Base-by-base conservation (phyloP, 2,797 vertebrate species). In the Rousettus madagascariensis region DNA sequence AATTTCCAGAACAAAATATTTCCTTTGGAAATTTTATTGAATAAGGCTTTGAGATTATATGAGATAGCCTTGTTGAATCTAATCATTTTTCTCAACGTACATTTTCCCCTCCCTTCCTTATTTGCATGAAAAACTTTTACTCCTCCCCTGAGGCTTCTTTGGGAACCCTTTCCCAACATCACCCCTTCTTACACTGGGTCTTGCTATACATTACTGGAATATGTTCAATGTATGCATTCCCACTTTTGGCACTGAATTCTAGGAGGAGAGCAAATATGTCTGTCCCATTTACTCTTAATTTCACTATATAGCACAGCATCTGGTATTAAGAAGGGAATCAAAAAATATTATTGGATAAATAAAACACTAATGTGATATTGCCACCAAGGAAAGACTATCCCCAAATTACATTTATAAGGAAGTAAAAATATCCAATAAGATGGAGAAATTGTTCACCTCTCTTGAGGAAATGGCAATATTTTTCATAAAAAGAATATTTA, bases 281-380 rank as follows among this genome's bases (percentile, higher is more conserved):
- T 94, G 11, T 30, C 11, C 46, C 43, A 8, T 82, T 92, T 90
- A 46, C 38, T 28, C 11, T 78, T 71, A 41, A 49, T 83, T 68
- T 90, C 33, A 82, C 26, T 90, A 4, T 77, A 65, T 80, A 74
- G 46, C 59, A 71, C 63, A 84, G 20, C 65, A 49, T 36, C 80
- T 71, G 30, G 8, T 33, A 49, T n/a, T 55, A n/a, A 43, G 53
- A 69, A 87, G 38, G 66, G 16, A 92, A 82, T 59, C 55, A 80
- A 89, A 71, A 80, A 92, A 66, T 61, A 72, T 4, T 71, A 33
- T 41, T 91, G 55, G 89, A 77, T 88, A 72, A 55, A 92, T 66
- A 19, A 80, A 85, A 92, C 96, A 53, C 22, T 61, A 61, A 30
- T 38, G 6, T 86, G n/a, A 1, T 66, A 4, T 41, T 61, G 26